Percentiles rank a stretch among this genome's conserved stretches.
Evolutionary conservation across 2,888 invertebrate species (phyloP).

Genomic region (Cryptops parisi): DNA sequence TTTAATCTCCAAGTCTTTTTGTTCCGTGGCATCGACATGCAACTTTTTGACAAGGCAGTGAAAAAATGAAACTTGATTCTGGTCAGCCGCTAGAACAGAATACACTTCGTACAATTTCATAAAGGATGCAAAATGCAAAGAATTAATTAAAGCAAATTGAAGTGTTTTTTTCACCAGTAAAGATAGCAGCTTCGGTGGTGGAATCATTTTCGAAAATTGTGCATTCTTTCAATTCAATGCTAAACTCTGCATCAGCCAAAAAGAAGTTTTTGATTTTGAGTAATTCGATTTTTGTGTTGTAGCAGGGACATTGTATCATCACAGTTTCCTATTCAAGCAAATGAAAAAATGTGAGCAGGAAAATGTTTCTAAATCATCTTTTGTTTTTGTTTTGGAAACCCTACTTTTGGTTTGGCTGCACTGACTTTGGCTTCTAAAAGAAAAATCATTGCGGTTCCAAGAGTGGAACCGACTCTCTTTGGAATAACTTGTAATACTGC

Average conservation of each 20-base stretch:
- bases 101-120: not conserved
- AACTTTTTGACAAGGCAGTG: not conserved
- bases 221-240: not conserved
- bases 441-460: conserved; percentile 1
- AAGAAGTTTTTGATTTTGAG: conserved; percentile 1
- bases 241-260: not conserved
- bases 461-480: not conserved
- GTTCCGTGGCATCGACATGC: not conserved
- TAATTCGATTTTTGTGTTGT: not conserved
- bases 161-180: not conserved
- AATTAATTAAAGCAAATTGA: not conserved
- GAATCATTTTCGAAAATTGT: no score
- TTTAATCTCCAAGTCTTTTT: not conserved
- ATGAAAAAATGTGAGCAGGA: not conserved
- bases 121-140: not conserved
- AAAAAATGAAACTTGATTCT: not conserved
- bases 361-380: not conserved
- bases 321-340: not conserved
- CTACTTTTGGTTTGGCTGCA: not conserved
- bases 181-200: no score
- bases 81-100: no score
- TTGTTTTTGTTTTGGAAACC: not conserved
- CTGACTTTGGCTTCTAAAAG: conserved; percentile 1
- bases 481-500: not conserved
- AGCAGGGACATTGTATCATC: not conserved